Evolutionary conservation across 2,888 invertebrate species (phyloP), one percentile per base, ranked within the genome.

Genomic region (Patella depressa): DNA sequence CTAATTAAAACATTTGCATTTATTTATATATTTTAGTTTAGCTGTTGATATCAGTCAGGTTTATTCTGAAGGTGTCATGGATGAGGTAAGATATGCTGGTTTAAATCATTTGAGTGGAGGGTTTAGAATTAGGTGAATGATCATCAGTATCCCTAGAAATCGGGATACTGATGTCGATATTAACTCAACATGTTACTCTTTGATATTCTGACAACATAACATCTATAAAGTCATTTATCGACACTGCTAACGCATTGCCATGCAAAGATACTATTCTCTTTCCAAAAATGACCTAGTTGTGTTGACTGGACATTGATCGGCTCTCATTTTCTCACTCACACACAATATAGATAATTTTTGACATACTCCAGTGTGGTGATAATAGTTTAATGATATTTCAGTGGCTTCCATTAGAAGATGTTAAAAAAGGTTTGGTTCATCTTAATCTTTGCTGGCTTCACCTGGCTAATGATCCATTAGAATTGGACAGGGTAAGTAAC

Each of bases 401-500:
- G 97, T 98, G 99, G 98, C 94, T 97, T 84, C 96, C 97, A 0
- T 93, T 99, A 85, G 98, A 98, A 91, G 96, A 97, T 92, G 98
- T 97, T 12, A 98, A 97, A 91, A 96, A 97, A 89, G 99, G 99
- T 9, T 95, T 97, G 93, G 94, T 99, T 0, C 97, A 98, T 89
- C 92, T 99, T 75, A 95, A 96, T 74, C 93, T 98, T 75, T 95
- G 95, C 9, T 99, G 99, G 99, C 94, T 98, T 85, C 94, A 95
- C 77, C 93, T 98, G 76, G 95, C 95, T 74, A 93, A 94, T 57
- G 94, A 95, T 88, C 92, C 94, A 17, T 92, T 93, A 55, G 96
- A 96, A 91, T 93, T 98, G 5, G 94, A 95, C 89, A 93, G 94
- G 83, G 96, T 96, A 93, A 93, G 94, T 93, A 53, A 11, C 72